Conservation (phyloP, 1,140 invertebrate genomes). For the Luehdorfia chinensis region DNA sequence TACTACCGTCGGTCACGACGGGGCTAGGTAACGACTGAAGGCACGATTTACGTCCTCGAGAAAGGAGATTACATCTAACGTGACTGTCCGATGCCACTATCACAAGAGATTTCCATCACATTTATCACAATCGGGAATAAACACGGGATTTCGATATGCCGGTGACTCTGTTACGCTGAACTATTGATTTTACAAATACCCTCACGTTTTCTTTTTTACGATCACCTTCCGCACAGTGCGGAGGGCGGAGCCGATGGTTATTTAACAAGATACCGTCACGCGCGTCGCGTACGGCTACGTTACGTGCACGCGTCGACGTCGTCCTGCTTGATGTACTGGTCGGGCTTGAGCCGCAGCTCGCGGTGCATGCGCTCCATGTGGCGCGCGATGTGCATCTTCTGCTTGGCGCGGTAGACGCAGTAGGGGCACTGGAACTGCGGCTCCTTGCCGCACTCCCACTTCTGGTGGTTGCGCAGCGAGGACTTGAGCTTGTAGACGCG, state of each 20-base stretch:
- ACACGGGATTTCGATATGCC: no score
- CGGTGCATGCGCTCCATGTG: slow-evolving; percentile 93
- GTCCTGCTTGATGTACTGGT: slow-evolving; percentile 68
- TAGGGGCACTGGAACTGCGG: slow-evolving; percentile 90
- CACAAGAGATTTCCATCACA: slow-evolving; percentile 67
- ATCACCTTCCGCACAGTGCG: no score
- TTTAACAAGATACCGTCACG: no score
- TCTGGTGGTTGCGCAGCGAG: slow-evolving; percentile 89
- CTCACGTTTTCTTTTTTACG: no score
- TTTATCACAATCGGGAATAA: slow-evolving; percentile 64
- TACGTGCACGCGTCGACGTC: slow-evolving; percentile 76
- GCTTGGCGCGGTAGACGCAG: slow-evolving; percentile 89
- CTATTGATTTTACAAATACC: no score
- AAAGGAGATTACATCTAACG: no score
- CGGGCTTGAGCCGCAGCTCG: slow-evolving; percentile 79
- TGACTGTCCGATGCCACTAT: slow-evolving; percentile 64
- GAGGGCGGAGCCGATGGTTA: no score
- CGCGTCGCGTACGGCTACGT: no score
- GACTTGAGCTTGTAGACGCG: slow-evolving; percentile 90
- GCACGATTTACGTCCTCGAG: no score
- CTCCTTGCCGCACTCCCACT: slow-evolving; percentile 92
- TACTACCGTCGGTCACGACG: no score
- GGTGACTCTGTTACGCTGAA: no score
- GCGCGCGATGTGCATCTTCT: slow-evolving; percentile 91
- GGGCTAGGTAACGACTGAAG: no score